phyloP scores from a whole-genome alignment of 2,797 vertebrate genomes.

The Paedocypris micromegethes region DNA sequence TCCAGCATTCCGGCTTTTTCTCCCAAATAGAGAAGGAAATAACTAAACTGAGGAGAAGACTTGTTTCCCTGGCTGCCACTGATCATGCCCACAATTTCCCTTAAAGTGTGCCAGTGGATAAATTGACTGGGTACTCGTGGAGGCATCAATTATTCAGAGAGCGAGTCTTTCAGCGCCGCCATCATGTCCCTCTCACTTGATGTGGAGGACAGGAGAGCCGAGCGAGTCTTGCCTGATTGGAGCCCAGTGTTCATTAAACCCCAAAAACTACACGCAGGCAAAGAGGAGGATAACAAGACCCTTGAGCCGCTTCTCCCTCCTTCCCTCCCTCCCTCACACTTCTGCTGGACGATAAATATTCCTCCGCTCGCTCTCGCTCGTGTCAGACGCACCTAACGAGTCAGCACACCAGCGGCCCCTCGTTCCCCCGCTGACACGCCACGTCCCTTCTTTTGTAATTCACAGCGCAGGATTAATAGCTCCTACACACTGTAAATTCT shows the following conservation, averaged over 20 bases:
- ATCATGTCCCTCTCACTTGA: conserved; percentile 50
- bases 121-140: conserved; percentile 54
- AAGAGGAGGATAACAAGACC: conserved; percentile 74
- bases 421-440: conserved; percentile 24
- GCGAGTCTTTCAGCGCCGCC: conserved; percentile 57
- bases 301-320: conserved; percentile 61
- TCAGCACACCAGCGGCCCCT: conserved; percentile 39
- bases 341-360: conserved; percentile 65
- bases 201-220: conserved; percentile 38
- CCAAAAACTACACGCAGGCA: conserved; percentile 64
- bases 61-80: conserved; percentile 31
- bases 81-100: conserved; percentile 45
- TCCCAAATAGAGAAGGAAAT: background rate
- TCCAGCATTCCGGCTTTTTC: conserved; percentile 8
- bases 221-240: conserved; percentile 62
- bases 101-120: conserved; percentile 45
- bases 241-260: conserved; percentile 73
- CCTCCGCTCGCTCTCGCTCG: conserved; percentile 28
- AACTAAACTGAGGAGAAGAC: conserved; percentile 20
- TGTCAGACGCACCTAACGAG: conserved; percentile 37
- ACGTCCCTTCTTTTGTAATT: conserved; percentile 40
- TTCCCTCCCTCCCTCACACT: conserved; percentile 56
- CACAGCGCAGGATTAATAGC: conserved; percentile 31
- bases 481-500: conserved; percentile 10
- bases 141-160: conserved; percentile 72